phyloP scores from a whole-genome alignment of 2,888 invertebrate genomes.

The Branchipolynoe longqiensis region DNA sequence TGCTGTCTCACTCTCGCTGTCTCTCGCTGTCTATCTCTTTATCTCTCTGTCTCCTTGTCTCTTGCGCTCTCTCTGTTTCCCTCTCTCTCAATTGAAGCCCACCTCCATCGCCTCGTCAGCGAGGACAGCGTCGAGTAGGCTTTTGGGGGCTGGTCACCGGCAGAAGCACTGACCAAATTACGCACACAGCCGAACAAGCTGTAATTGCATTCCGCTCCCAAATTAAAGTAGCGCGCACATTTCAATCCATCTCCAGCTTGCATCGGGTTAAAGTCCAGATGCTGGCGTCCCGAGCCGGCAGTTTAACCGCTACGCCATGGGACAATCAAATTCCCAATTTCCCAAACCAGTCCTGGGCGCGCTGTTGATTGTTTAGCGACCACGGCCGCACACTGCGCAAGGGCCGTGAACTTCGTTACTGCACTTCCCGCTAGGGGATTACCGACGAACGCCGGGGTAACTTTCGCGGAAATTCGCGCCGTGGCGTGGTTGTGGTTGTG shows the following conservation, averaged over 20 bases:
- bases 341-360: neutral
- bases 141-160: neutral
- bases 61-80: neutral
- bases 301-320: no score
- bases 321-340: conserved; percentile 36
- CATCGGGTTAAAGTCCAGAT: conserved; percentile 37
- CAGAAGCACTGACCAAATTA: conserved; percentile 9
- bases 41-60: no score
- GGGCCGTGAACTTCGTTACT: no score
- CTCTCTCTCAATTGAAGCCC: neutral
- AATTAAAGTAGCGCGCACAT: conserved; percentile 32
- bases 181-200: neutral
- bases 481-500: neutral
- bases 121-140: no score
- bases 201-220: conserved; percentile 42
- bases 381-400: no score
- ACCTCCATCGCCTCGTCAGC: neutral
- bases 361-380: neutral
- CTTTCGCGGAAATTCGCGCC: neutral
- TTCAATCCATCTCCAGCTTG: conserved; percentile 30
- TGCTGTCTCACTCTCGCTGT: no score
- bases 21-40: no score
- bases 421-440: no score
- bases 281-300: neutral
- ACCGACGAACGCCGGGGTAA: neutral